Conservation (phyloP, 2,113 vertebrate genomes). For the Pollimyrus isidori region DNA sequence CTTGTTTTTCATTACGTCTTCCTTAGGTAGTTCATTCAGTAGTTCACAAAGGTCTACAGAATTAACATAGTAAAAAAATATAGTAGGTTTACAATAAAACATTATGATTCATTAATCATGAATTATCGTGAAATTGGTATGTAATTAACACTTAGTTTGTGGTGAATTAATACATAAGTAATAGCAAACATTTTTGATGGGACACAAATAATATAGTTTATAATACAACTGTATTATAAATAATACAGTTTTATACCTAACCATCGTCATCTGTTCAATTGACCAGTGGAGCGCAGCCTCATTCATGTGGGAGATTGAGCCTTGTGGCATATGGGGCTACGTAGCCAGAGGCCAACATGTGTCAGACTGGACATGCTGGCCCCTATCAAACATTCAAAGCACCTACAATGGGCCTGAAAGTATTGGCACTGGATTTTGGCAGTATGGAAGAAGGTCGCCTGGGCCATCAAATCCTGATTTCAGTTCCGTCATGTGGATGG, state of each 20-base stretch:
- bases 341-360: background rate
- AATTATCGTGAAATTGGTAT: background rate
- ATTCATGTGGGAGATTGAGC: background rate
- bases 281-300: background rate
- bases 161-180: background rate
- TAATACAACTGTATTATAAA: too few species aligned
- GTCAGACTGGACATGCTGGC: background rate
- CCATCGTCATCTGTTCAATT: background rate
- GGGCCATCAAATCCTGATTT: background rate
- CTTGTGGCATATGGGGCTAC: background rate
- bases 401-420: background rate
- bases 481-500: background rate
- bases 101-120: background rate
- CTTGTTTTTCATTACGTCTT: background rate
- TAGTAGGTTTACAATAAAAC: background rate
- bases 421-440: background rate
- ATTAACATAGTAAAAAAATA: background rate
- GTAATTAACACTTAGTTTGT: background rate
- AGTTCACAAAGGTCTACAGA: background rate
- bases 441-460: background rate
- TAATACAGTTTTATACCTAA: background rate
- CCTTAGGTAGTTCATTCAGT: background rate
- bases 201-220: background rate
- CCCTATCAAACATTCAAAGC: background rate
- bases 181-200: background rate